A percentile compares a stretch with the other conserved stretches of the same genome.
Evolutionary conservation across 2,113 vertebrate species (phyloP).

Genomic region (Physeter macrocephalus): DNA sequence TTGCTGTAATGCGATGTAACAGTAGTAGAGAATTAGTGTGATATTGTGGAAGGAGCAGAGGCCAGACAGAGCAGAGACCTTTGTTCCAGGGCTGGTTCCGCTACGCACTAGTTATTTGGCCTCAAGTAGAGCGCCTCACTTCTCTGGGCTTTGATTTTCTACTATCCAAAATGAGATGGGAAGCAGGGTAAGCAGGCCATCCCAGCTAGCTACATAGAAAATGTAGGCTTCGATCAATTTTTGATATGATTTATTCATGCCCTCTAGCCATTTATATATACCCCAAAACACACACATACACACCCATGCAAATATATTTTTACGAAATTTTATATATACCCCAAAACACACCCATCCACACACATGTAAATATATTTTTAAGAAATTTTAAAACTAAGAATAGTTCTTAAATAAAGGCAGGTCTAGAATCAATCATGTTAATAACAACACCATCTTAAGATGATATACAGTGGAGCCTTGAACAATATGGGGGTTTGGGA

Average conservation of each 20-base stretch:
- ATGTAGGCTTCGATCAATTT: not conserved
- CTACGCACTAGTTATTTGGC: not conserved
- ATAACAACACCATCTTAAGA: not conserved
- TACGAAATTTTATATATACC: not conserved
- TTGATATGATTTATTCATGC: not conserved
- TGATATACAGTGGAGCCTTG: not conserved
- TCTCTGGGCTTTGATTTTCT: not conserved
- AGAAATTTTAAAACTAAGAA: not conserved
- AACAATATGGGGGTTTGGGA: not conserved
- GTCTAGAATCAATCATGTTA: not conserved
- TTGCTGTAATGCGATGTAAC: not conserved
- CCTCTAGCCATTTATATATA: not conserved
- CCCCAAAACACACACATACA: not conserved
- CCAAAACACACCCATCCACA: not conserved
- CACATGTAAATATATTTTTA: not conserved
- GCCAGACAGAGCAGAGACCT: not conserved
- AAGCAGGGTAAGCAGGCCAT: not conserved
- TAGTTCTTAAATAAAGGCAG: not conserved
- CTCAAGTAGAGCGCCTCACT: not conserved
- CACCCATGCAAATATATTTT: not conserved
- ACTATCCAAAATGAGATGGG: not conserved
- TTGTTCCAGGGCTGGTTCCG: not conserved
- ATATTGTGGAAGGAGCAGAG: not conserved
- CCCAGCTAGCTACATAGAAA: too few relatives aligned
- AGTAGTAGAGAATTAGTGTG: not conserved